phyloP scores from a whole-genome alignment of 2,888 invertebrate genomes.

The Brenthis daphne region DNA sequence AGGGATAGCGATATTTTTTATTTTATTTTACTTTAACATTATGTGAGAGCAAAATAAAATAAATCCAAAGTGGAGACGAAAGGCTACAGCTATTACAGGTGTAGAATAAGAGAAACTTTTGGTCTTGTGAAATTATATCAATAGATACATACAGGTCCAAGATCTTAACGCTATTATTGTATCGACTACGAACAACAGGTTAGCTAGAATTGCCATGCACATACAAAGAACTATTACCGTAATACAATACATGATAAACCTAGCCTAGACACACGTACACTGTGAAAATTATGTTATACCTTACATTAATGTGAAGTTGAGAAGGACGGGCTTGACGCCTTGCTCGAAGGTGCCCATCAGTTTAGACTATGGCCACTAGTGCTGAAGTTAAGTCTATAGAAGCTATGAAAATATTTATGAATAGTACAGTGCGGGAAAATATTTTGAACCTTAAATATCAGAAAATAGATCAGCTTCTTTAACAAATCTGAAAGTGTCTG shows the following conservation, averaged over 20 bases:
- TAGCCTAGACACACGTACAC: conserved; percentile 77
- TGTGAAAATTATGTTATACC: conserved; percentile 61
- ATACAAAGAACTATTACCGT: conserved; percentile 66
- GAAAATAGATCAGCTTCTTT: conserved; percentile 73
- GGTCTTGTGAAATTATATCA: conserved; percentile 59
- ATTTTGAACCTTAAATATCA: conserved; percentile 66
- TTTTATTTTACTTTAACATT: conserved; percentile 19
- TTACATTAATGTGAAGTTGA: conserved; percentile 60
- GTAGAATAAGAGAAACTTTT: conserved; percentile 45
- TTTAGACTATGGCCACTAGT: conserved; percentile 54
- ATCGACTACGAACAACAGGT: conserved; percentile 77
- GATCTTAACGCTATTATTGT: conserved; percentile 74
- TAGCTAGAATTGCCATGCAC: conserved; percentile 78
- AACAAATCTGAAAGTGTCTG: conserved; percentile 73
- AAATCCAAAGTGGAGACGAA: conserved; percentile 22
- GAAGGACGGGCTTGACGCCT: conserved; percentile 56
- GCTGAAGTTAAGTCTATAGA: conserved; percentile 67
- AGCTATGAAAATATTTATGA: conserved; percentile 78
- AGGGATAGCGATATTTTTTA: conserved; percentile 32
- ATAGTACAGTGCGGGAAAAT: conserved; percentile 73
- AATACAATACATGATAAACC: conserved; percentile 65
- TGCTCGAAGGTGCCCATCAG: conserved; percentile 52
- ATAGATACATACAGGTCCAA: conserved; percentile 50
- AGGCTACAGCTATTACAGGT: conserved; percentile 20
- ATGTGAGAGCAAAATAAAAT: conserved; percentile 25